Evolutionary conservation across 2,888 invertebrate genomes (phyloP).

Genomic region (Mactromeris polynyma): DNA sequence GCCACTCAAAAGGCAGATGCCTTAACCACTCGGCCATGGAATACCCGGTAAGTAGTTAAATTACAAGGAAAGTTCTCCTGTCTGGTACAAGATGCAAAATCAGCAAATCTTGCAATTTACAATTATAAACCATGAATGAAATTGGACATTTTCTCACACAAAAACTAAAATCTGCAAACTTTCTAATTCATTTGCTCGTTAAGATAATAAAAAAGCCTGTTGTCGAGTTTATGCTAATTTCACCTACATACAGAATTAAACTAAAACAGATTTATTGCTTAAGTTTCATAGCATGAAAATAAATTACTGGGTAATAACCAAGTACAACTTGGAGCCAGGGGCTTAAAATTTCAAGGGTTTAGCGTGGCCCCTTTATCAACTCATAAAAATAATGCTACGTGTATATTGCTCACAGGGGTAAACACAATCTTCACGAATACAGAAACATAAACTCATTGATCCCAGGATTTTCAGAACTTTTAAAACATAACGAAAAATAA

Average conservation of each 20-base stretch:
- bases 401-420: no score
- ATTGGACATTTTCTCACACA: background rate
- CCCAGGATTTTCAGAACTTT: no score
- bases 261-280: background rate
- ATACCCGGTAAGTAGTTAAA: background rate
- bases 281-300: background rate
- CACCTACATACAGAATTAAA: background rate
- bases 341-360: background rate
- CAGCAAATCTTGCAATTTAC: background rate
- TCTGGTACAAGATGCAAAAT: background rate
- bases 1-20: no score
- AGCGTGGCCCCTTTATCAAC: background rate
- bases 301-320: background rate
- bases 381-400: no score
- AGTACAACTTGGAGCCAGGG: background rate
- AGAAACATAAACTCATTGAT: no score
- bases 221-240: background rate
- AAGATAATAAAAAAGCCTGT: background rate
- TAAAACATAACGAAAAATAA: no score
- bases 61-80: background rate
- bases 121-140: slow-evolving; percentile 1
- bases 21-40: no score
- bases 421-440: no score
- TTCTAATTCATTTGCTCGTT: background rate
- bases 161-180: background rate